Conservation (phyloP, 2,113 vertebrate genomes). For the Furnarius figulus region DNA sequence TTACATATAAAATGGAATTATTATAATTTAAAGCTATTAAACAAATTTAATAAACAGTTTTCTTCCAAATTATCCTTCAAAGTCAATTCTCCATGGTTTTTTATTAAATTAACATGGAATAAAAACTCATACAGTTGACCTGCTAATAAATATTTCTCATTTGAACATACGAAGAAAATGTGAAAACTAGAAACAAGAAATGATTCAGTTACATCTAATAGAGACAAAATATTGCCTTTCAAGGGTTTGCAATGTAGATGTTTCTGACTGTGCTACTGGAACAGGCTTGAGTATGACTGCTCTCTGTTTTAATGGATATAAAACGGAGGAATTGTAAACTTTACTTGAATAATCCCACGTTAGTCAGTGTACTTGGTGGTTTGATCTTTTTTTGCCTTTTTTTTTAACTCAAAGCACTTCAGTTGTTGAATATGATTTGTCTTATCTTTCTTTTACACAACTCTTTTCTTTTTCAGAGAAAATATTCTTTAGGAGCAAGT, state of each 20-base stretch:
- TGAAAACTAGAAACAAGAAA: neutral
- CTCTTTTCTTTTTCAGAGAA: neutral
- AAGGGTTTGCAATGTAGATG: neutral
- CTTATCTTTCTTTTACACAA: neutral
- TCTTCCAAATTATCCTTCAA: neutral
- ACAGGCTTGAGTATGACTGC: neutral
- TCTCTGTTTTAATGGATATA: neutral
- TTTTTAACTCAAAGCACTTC: neutral
- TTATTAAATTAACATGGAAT: neutral
- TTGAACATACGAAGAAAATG: neutral
- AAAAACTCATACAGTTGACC: neutral
- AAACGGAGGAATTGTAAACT: neutral
- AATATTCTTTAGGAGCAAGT: neutral
- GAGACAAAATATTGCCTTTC: neutral
- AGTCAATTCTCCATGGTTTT: neutral
- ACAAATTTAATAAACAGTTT: neutral
- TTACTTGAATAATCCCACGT: neutral
- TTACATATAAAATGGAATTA: neutral
- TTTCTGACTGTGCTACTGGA: neutral
- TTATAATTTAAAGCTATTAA: neutral
- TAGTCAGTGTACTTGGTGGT: neutral
- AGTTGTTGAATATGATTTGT: neutral
- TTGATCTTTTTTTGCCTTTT: rapidly evolving
- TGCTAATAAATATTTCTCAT: neutral
- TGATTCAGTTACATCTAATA: neutral